These are phyloP conservation scores for Monopis laevigella DNA, from an alignment of 2,888 invertebrate genomes.

Conservation along the genomic window DNA sequence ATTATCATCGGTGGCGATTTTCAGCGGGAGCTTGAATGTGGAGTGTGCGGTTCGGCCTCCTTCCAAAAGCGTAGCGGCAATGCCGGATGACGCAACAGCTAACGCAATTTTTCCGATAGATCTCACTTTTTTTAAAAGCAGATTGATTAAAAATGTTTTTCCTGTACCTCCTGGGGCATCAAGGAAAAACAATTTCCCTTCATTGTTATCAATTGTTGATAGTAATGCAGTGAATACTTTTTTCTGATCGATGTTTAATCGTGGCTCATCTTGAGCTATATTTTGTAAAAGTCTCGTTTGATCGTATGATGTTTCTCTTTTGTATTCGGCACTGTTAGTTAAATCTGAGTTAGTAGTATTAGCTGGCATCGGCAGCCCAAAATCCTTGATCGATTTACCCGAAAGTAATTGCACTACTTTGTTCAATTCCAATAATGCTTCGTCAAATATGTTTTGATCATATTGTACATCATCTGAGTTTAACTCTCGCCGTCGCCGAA, in stretches of 20 bases:
- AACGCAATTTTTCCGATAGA: conserved; percentile 7
- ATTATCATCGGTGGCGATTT: too few relatives aligned
- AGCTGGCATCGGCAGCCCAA: conserved; percentile 23
- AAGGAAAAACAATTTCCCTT: conserved; percentile 18
- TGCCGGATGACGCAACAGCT: conserved; percentile 16
- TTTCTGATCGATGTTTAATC: conserved; percentile 15
- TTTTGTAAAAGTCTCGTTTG: conserved; percentile 21
- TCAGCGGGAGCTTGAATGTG: conserved; percentile 18
- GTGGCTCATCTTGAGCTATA: conserved; percentile 16
- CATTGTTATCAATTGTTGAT: conserved; percentile 17
- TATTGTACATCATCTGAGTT: conserved; percentile 22
- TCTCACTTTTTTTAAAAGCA: conserved; percentile 21
- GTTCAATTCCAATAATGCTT: conserved; percentile 22
- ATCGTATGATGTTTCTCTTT: conserved; percentile 23
- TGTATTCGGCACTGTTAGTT: conserved; percentile 23
- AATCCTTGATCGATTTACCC: conserved; percentile 22
- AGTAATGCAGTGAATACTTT: conserved; percentile 20
- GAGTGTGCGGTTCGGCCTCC: conserved; percentile 17
- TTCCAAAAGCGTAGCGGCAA: conserved; percentile 17
- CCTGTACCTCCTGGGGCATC: conserved; percentile 13
- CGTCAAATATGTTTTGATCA: conserved; percentile 22
- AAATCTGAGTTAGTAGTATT: conserved; percentile 23
- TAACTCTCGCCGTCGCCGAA: conserved; percentile 22
- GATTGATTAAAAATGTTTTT: conserved; percentile 23
- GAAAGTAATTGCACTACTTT: conserved; percentile 22